Conservation (phyloP, 92 coral and sea anemone species). For the Siderastrea radians region DNA sequence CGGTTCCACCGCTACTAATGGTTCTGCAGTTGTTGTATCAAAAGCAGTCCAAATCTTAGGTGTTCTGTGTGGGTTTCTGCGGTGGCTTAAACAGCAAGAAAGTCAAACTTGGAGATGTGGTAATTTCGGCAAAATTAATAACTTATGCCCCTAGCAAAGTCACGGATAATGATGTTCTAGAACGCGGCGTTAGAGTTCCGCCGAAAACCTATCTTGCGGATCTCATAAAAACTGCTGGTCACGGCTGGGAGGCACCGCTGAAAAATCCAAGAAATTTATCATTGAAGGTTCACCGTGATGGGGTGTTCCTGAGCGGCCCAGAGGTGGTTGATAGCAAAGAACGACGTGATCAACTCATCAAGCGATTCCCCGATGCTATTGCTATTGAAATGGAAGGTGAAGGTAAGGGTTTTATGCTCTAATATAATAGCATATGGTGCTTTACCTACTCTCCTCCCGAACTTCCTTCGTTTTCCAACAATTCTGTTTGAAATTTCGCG, state of each 20-base stretch:
- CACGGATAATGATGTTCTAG: not conserved
- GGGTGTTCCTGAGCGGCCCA: not conserved
- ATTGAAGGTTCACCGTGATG: not conserved
- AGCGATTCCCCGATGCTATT: too few relatives aligned
- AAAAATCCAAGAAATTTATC: not conserved
- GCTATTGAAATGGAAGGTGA: too few relatives aligned
- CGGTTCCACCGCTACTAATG: too few relatives aligned
- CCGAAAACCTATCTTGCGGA: not conserved
- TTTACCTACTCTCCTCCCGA: too few relatives aligned
- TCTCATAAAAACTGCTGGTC: not conserved
- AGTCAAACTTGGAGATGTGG: constrained; percentile 1
- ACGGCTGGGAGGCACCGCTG: not conserved
- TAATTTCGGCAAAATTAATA: not conserved
- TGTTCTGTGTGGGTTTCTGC: not conserved
- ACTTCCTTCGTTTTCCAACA: too few relatives aligned
- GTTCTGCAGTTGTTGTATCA: too few relatives aligned
- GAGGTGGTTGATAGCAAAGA: not conserved
- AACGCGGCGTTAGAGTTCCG: not conserved
- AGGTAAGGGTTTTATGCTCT: too few relatives aligned
- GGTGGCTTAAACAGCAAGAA: not conserved
- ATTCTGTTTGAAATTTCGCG: too few relatives aligned
- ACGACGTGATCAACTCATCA: not conserved
- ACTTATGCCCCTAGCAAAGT: not conserved
- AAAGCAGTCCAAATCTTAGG: not conserved
- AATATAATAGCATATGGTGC: too few relatives aligned